Conservation (phyloP, 2,113 vertebrate genomes). For the Tenebrosternarchus preto region DNA sequence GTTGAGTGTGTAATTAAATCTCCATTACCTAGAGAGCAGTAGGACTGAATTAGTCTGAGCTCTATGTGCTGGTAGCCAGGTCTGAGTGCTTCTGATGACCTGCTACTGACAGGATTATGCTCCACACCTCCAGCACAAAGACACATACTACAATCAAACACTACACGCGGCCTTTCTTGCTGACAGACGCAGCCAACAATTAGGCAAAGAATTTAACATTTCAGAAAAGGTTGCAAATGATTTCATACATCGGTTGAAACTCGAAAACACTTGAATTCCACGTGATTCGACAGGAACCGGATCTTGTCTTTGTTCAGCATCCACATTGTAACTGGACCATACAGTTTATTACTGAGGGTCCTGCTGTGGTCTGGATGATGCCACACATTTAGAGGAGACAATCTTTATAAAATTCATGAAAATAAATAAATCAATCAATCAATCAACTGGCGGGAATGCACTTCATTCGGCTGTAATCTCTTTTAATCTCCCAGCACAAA, state of each 20-base stretch:
- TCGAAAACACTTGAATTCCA: no score
- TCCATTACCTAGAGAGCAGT: conserved; percentile 36
- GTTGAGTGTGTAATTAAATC: conserved; percentile 44
- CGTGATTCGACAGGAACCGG: no score
- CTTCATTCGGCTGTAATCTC: conserved; percentile 48
- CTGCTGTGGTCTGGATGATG: neutral
- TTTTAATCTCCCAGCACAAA: conserved; percentile 52
- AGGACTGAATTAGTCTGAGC: conserved; percentile 36
- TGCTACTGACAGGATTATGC: conserved; percentile 40
- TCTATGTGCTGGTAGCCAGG: neutral
- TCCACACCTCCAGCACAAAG: conserved; percentile 14
- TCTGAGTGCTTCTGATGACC: conserved; percentile 29
- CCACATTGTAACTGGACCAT: neutral
- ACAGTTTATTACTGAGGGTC: neutral
- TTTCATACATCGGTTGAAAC: no score
- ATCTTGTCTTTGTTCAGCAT: neutral
- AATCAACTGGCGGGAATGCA: conserved; percentile 28
- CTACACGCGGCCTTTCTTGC: neutral
- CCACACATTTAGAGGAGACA: neutral
- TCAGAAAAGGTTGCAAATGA: no score
- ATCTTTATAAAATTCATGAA: conserved; percentile 32
- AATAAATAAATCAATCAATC: no score
- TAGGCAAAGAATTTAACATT: neutral
- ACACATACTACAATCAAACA: conserved; percentile 20
- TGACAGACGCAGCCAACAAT: neutral